Conservation (phyloP, 2,113 vertebrate species). For the Condylura cristata region DNA sequence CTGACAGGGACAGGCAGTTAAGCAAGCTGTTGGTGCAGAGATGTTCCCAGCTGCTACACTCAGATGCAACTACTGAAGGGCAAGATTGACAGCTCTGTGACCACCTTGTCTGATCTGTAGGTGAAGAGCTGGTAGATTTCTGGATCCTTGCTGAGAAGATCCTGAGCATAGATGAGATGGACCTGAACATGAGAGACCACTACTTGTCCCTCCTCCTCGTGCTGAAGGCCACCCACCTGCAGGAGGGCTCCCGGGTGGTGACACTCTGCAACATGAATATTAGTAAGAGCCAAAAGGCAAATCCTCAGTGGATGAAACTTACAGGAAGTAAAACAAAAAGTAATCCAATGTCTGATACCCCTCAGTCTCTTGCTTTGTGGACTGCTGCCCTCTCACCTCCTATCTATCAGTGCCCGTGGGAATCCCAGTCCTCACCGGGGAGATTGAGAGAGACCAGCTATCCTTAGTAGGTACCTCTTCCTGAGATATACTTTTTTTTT, state of each 20-base stretch:
- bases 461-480: neutral
- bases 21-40: neutral
- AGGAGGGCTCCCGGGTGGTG: conserved; percentile 79
- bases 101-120: conserved; percentile 67
- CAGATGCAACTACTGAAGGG: neutral
- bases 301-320: neutral
- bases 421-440: neutral
- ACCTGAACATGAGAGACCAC: conserved; percentile 73
- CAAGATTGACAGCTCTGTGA: neutral
- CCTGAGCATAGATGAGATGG: conserved; percentile 79
- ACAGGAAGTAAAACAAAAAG: neutral
- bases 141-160: conserved; percentile 86
- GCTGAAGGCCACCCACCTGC: conserved; percentile 85
- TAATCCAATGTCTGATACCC: neutral
- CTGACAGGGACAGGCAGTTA: neutral
- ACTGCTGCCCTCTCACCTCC: neutral
- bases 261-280: conserved; percentile 76
- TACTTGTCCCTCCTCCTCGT: conserved; percentile 81
- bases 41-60: neutral
- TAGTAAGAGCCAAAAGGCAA: conserved; percentile 76
- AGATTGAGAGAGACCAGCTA: neutral
- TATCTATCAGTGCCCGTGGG: neutral
- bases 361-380: neutral
- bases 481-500: neutral
- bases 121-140: conserved; percentile 86